Percentiles rank a stretch among this genome's conserved stretches.
These are phyloP conservation scores for Nephrocerus scutellatus DNA, from an alignment of 2,888 invertebrate species.

Conservation along the genomic window DNA sequence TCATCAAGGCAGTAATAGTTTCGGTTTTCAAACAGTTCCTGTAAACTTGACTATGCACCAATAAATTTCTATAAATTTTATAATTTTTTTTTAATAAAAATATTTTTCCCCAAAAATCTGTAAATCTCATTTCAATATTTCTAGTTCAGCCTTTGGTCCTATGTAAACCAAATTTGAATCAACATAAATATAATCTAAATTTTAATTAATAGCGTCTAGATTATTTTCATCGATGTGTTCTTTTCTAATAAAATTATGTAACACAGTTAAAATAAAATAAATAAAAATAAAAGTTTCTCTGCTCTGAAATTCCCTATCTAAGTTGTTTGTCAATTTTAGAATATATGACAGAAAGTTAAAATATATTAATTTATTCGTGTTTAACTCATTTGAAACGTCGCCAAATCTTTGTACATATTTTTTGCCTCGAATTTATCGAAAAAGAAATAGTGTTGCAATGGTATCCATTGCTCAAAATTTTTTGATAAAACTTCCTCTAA, in stretches of 20 bases:
- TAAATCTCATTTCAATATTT: no score
- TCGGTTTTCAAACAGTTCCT: constrained; percentile 4
- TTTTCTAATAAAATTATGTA: no score
- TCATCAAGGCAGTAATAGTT: not conserved
- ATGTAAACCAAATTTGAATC: no score
- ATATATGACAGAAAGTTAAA: constrained; percentile 3
- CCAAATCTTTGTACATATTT: no score
- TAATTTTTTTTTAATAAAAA: constrained; percentile 8
- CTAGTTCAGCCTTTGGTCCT: no score
- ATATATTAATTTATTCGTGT: no score
- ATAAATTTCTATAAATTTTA: constrained; percentile 5
- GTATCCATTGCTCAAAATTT: constrained; percentile 13
- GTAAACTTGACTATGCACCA: constrained; percentile 7
- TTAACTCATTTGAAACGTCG: no score
- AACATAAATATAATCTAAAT: constrained; percentile 3
- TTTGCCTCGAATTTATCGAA: constrained; percentile 8
- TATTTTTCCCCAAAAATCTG: constrained; percentile 12
- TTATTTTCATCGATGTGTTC: no score
- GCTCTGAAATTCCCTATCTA: constrained; percentile 7
- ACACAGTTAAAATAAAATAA: constrained; percentile 6
- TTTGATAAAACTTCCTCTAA: constrained; percentile 21
- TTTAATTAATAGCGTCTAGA: no score
- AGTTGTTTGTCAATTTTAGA: constrained; percentile 8
- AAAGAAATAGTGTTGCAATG: constrained; percentile 12
- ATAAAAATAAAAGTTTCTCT: constrained; percentile 3